These are phyloP conservation scores for Coranthus polyacanthus DNA, from an alignment of 2,797 vertebrate genomes.

Conservation along the genomic window DNA sequence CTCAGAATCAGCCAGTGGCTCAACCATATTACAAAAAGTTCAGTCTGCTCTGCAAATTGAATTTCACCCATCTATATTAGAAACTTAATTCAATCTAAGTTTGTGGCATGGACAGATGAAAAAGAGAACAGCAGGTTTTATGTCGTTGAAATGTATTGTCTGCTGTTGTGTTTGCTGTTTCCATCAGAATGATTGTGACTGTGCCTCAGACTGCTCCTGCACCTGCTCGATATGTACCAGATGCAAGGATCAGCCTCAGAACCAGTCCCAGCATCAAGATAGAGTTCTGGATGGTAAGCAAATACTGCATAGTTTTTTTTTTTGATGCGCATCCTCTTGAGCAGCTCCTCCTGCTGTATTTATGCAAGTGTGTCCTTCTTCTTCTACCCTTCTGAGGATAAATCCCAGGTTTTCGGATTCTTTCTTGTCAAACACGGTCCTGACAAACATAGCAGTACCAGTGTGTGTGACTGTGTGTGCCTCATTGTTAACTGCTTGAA, in stretches of 20 bases:
- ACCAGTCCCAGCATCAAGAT: conserved; percentile 67
- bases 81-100: background rate
- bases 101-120: conserved; percentile 4
- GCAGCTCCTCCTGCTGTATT: background rate
- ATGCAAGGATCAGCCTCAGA: conserved; percentile 81
- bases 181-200: conserved; percentile 88
- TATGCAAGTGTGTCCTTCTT: background rate
- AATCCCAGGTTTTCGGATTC: background rate
- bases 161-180: conserved; percentile 15
- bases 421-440: background rate
- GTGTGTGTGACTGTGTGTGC: conserved; percentile 2
- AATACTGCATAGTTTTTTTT: background rate
- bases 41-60: too few species aligned
- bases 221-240: conserved; percentile 87
- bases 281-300: conserved; percentile 90
- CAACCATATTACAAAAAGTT: background rate
- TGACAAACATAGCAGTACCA: conserved; percentile 5
- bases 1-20: background rate
- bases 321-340: conserved; percentile 7
- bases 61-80: background rate
- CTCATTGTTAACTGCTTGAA: conserved; percentile 1
- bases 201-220: conserved; percentile 90
- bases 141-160: background rate
- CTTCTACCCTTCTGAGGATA: background rate
- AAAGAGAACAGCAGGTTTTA: conserved; percentile 6